Base-by-base conservation (phyloP, 1,140 invertebrate species). In the Conus betulinus region DNA sequence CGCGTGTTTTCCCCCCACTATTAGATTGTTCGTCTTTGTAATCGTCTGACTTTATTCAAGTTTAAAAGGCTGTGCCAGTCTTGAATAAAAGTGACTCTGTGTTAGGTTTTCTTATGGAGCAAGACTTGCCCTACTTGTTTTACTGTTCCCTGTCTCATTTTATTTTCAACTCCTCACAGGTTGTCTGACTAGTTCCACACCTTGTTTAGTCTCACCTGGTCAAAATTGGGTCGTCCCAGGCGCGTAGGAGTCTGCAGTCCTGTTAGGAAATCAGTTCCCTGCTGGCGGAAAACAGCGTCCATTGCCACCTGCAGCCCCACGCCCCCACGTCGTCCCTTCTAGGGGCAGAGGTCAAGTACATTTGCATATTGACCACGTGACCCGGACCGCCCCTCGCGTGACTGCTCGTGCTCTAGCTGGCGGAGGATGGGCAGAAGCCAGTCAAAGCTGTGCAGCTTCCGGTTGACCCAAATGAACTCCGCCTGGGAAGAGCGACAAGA, bases 381-480 rank as follows among this genome's bases (percentile, higher is more conserved):
- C 98, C 88, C 39, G 85, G 27, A 81, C 88, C 85, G 25, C 84
- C 63, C n/a, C 53, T 90, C 85, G 94, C 98, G 97, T 0, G 97
- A 97, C 95, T 99, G 98, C 95, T 99, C 98, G 87, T 99, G 98
- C 96, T 99, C 98, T 85, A 99, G 96, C 94, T 99, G 97, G 2
- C 98, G 98, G 13, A 99, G 96, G 79, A 99, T 95, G 92, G 98
- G 98, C n/a, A 99, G 97, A 95, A 99, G 99, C 99, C 99, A 99
- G 95, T 99, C 98, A 95, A 99, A 99, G 4, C 98, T 98, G 74
- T 97, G 96, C 95, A 99, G 98, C 95, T 99, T 97, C 57, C 98
- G 97, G 95, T 99, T 99, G 60, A 99, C 98, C 99, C 99, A 99
- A 95, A 99, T 98, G 95, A 99, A 99, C 94, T 99, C 98, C 81